Base-by-base conservation (phyloP, 1,140 invertebrate species). In the Eriosoma lanigerum region DNA sequence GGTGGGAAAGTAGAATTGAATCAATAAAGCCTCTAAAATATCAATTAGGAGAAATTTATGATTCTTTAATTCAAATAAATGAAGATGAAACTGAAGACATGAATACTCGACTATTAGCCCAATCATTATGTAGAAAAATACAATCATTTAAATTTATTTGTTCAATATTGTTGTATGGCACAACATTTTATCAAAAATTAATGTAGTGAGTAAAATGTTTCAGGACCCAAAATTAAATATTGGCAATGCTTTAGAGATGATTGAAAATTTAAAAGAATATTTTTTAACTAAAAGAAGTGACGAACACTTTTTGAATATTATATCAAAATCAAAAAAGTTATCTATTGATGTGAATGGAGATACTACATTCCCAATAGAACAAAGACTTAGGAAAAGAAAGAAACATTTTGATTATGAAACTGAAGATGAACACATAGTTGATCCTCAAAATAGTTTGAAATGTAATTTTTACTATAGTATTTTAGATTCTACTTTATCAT, bases 101-200 rank as follows among this genome's bases (percentile, higher is more conserved):
- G 52, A 56, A 56, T 19, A 56, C 52, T 21, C n/a, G 52, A 21
- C n/a, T 56, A 56, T 21, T 56, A 56, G 52, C 52, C 52, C 52
- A 62, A 21, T 62, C 29, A 12, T 12, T 62, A 26, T 38, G 32
- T 64, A 64, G 29, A 64, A 64, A 64, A 38, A 44, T 32, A 38
- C 32, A 64, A 64, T 64, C 6, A 26, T 64, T 64, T 19, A 64
- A 64, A 64, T 38, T 64, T 44, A 64, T 64, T 44, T 64, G 62
- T 64, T 4, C 62, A 19, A 64, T 17, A 64, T 38, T 44, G n/a
- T n/a, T 38, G 38, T 64, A 19, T 64, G 29, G 19, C n/a, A 64
- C 19, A 64, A 64, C 38, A 64, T 44, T 15, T 64, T 64, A 64
- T 64, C 29, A 44, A 38, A 64, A 64, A 64, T 64, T 38, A 64